Conservation (phyloP, 2,797 vertebrate genomes). For the Argya squamiceps region DNA sequence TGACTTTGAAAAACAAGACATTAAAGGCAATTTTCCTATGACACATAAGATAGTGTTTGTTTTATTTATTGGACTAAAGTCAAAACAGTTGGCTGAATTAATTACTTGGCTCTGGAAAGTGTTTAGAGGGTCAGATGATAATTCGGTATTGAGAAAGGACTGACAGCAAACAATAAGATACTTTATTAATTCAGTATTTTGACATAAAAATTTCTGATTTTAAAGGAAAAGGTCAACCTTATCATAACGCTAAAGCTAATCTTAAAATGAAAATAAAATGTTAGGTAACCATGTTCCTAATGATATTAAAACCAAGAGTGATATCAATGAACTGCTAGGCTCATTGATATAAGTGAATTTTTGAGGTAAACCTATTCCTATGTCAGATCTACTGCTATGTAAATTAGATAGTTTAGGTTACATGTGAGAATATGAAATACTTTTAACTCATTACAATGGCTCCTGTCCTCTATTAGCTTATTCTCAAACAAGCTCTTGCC, state of each 20-base stretch:
- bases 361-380: background rate
- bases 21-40: background rate
- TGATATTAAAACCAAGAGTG: background rate
- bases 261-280: background rate
- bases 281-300: background rate
- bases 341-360: background rate
- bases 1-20: background rate
- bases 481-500: background rate
- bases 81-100: background rate
- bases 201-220: background rate
- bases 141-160: background rate
- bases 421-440: background rate
- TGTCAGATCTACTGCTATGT: background rate
- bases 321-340: background rate
- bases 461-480: background rate
- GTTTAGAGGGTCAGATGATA: background rate
- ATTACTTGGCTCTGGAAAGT: background rate
- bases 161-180: background rate
- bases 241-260: background rate
- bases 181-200: background rate
- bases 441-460: background rate
- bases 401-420: background rate
- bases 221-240: background rate
- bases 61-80: background rate
- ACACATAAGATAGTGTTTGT: background rate